Conservation (phyloP, 2,113 vertebrate species). For the Polyodon spathula region DNA sequence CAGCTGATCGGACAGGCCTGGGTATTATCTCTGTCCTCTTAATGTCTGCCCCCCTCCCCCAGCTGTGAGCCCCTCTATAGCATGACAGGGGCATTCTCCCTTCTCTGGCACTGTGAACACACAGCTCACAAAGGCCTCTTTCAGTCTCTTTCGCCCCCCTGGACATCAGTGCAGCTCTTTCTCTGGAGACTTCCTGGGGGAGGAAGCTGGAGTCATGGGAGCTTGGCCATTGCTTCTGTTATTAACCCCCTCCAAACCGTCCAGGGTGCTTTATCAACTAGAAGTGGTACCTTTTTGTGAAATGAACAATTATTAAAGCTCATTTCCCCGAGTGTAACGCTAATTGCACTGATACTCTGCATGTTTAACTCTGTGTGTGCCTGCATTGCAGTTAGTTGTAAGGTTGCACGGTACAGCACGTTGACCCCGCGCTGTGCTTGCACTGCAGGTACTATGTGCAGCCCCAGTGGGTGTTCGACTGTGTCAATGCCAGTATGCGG, state of each 20-base stretch:
- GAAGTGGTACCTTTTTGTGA: neutral
- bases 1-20: too few relatives aligned
- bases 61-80: neutral
- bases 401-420: too few relatives aligned
- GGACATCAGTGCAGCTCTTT: neutral
- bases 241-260: neutral
- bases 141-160: constrained; percentile 12
- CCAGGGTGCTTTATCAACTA: neutral
- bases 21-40: too few relatives aligned
- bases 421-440: too few relatives aligned
- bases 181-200: constrained; percentile 10
- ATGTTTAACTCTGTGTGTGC: too few relatives aligned
- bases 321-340: too few relatives aligned
- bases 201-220: neutral
- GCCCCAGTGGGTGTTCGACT: constrained; percentile 95
- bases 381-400: too few relatives aligned
- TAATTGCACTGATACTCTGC: too few relatives aligned
- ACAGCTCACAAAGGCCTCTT: constrained; percentile 14
- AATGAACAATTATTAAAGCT: neutral
- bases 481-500: constrained; percentile 71
- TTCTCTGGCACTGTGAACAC: constrained; percentile 2
- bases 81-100: neutral
- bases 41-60: neutral
- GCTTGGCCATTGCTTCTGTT: constrained; percentile 6
- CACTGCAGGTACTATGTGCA: constrained; percentile 79